A percentile compares a stretch with the other conserved stretches of the same genome.
These are phyloP conservation scores for Strongylocentrotus purpuratus DNA, from an alignment of 35 echinoderm and acorn worm species.

Conservation along the genomic window DNA sequence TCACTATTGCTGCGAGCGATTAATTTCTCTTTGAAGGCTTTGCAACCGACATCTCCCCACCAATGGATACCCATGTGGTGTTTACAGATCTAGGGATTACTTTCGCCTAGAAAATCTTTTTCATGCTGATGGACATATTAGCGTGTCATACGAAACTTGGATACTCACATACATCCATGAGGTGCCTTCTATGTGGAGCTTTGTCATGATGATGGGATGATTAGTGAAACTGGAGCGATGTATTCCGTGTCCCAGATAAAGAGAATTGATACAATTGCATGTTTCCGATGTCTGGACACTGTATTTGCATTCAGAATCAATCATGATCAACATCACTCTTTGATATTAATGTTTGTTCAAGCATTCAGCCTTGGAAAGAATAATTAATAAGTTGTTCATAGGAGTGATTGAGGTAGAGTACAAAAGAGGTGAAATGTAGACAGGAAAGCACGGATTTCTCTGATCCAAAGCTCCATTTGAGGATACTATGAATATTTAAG, in stretches of 20 bases:
- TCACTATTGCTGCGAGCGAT: not conserved
- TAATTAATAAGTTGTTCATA: not conserved
- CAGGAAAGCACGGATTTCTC: not conserved
- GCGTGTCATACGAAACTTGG: not conserved
- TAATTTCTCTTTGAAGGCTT: constrained; percentile 10
- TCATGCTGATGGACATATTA: not conserved
- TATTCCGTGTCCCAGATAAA: not conserved
- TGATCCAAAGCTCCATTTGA: not conserved
- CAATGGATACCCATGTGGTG: not conserved
- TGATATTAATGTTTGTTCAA: not conserved
- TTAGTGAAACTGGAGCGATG: not conserved
- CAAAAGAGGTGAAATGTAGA: not conserved
- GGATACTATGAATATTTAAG: not conserved
- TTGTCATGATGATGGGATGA: not conserved
- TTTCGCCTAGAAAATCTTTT: not conserved
- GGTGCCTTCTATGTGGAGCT: not conserved
- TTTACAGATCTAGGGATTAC: not conserved
- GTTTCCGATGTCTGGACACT: not conserved
- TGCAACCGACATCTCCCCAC: not conserved
- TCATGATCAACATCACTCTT: not conserved
- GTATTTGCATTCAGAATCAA: not conserved
- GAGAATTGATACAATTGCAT: not conserved
- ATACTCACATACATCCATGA: not conserved
- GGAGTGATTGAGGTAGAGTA: not conserved
- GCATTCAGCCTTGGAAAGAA: not conserved